Conservation (phyloP, 2,797 vertebrate species). For the Petrocephalus sullivani region DNA sequence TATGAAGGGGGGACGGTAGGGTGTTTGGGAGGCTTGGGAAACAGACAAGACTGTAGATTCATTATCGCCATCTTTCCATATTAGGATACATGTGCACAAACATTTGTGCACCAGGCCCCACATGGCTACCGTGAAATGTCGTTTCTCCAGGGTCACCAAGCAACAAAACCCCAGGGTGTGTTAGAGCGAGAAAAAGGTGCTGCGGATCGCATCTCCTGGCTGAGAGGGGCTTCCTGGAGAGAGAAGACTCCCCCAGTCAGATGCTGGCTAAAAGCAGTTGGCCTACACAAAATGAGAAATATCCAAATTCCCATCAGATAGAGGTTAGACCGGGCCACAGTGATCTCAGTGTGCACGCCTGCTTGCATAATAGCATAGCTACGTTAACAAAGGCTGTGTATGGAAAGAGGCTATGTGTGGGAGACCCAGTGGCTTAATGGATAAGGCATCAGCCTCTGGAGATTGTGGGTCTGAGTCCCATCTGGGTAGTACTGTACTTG, state of each 20-base stretch:
- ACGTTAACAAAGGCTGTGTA: neutral
- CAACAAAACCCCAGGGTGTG: neutral
- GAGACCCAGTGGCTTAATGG: slow-evolving; percentile 72
- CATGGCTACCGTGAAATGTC: neutral
- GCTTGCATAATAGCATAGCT: neutral
- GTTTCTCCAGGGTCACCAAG: neutral
- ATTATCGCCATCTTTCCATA: neutral
- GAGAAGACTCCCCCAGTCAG: neutral
- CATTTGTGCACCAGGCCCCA: neutral
- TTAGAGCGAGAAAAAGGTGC: slow-evolving; percentile 18
- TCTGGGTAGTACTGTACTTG: neutral
- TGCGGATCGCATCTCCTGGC: slow-evolving; percentile 43
- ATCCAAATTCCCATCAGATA: neutral
- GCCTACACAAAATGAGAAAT: neutral
- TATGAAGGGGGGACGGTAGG: neutral
- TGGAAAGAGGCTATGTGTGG: neutral
- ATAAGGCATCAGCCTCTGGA: slow-evolving; percentile 73
- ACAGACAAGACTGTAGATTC: neutral
- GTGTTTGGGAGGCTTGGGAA: too few species aligned
- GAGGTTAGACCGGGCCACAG: neutral
- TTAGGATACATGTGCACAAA: neutral
- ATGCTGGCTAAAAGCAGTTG: neutral
- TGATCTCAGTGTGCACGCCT: neutral
- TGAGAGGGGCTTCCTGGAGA: slow-evolving; percentile 43
- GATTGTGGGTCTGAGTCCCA: slow-evolving; percentile 15